Base-by-base conservation (phyloP, 1,140 invertebrate species). In the Drosophila oshimai region DNA sequence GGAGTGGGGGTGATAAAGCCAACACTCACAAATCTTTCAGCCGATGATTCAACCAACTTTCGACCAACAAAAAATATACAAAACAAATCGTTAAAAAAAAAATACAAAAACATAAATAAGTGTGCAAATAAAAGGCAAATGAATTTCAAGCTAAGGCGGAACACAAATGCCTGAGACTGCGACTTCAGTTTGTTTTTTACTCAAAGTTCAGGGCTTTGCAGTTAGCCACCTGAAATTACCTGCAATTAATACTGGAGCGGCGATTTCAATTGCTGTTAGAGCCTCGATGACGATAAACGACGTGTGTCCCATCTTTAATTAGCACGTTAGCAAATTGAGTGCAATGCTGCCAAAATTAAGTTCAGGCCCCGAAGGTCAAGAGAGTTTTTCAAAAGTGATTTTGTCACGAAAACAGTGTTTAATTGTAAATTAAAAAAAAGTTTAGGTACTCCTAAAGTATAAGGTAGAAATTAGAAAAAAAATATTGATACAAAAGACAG, bases 41-140 rank as follows among this genome's bases (percentile, higher is more conserved):
- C 20, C 26, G 74, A 71, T 77, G 74, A 77, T 42, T 77, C 74
- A 77, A 45, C 47, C 74, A 77, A 45, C 47, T 20, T 20, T 65
- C 6, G 17, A 15, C 15, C 26, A 22, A 50, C 33, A 44, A 34
- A 45, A 31, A 41, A 46, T 33, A 44, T 3, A 2, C 36, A 33
- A 31, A 41, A 57, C 49, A 58, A 61, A 29, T 6, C 50, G 22
- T 31, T 47, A 34, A 53, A 47, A 47, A 31, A 33, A 20, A 42
- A n/a, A n/a, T n/a, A 47, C 34, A 44, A 51, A 39, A 55, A 47
- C 26, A 54, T 73, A 62, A 41, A 55, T 55, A 64, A 55, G 36
- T 50, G 45, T 37, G 45, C 46, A 64, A 75, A 60, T 49, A 47
- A 53, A 51, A 75, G 41, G 47, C 46, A 69, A 75, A 58, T 65